Evolutionary conservation across 2,888 invertebrate species (phyloP).

Genomic region (Lasioglossum villosulum): DNA sequence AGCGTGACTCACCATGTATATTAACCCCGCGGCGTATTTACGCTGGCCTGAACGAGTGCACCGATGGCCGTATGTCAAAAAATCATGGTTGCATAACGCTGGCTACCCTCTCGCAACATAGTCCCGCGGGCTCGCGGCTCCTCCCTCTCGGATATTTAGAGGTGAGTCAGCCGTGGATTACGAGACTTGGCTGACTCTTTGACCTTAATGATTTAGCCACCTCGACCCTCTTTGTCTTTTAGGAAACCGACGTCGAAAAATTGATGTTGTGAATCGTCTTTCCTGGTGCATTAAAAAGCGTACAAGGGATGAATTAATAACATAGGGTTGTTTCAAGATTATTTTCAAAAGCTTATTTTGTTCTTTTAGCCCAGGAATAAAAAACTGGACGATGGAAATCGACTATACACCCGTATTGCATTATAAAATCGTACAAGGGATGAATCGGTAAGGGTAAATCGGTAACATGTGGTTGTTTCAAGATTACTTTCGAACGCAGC

Average conservation of each 20-base stretch:
- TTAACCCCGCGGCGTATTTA: conserved; percentile 73
- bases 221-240: neutral
- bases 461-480: no score
- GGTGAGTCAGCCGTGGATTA: conserved; percentile 72
- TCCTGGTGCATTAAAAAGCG: no score
- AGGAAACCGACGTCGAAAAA: neutral
- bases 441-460: no score
- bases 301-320: no score
- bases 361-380: no score
- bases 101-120: conserved; percentile 8
- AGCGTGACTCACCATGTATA: conserved; percentile 70
- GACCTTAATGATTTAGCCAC: conserved; percentile 63
- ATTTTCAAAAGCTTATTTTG: no score
- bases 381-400: no score
- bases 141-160: conserved; percentile 67
- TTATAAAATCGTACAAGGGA: no score
- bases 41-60: conserved; percentile 56
- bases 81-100: conserved; percentile 76
- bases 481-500: no score
- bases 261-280: no score
- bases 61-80: conserved; percentile 69
- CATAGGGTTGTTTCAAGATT: no score
- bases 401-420: no score
- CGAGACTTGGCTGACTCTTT: conserved; percentile 70
- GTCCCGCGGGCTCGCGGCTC: conserved; percentile 5